Base-by-base conservation (phyloP, 2,888 invertebrate species). In the Ophion obscuratus region DNA sequence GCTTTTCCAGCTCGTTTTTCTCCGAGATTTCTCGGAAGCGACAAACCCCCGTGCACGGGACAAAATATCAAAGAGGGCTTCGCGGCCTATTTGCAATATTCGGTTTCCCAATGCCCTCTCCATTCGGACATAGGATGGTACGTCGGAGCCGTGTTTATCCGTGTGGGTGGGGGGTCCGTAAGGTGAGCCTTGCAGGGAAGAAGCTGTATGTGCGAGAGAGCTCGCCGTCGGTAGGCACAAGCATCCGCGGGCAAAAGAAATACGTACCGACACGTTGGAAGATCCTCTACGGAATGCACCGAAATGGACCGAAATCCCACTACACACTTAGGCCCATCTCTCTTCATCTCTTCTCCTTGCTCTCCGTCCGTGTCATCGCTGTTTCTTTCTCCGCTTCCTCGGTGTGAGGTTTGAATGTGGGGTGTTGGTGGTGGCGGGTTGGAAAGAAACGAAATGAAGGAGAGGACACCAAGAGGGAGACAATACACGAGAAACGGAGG, bases 281-380 rank as follows among this genome's bases (percentile, higher is more conserved):
- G 78, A 78, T 78, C 85, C 78, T 78, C 73, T 73, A 20, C 83
- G 86, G 84, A 86, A 84, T 84, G 59, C 68, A 61, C 5, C 77
- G 64, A 75, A 86, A 81, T 86, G 77, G 62, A 81, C 77, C 83
- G 70, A 86, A 82, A 84, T 74, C 57, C 31, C 67, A 76, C 64
- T 17, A 75, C 75, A 75, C 75, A 83, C 79, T 67, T 53, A 17
- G 40, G 40, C 40, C 40, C 40, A 9, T 66, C 53, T 47, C 27
- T 24, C 20, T 57, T 27, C 59, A 57, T 71, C 57, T 67, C 76
- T 66, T 27, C 27, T 10, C 80, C 61, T 67, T 27, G 40, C 4
- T 74, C 44, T 27, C 68, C 0, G 27, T 59, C 66, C 53, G 24
- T 40, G 24, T 31, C 3, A 4, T 14, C 17, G 14, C 57, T 53